These are phyloP conservation scores for Deroptyus accipitrinus DNA, from an alignment of 2,113 vertebrate species.

Conservation along the genomic window DNA sequence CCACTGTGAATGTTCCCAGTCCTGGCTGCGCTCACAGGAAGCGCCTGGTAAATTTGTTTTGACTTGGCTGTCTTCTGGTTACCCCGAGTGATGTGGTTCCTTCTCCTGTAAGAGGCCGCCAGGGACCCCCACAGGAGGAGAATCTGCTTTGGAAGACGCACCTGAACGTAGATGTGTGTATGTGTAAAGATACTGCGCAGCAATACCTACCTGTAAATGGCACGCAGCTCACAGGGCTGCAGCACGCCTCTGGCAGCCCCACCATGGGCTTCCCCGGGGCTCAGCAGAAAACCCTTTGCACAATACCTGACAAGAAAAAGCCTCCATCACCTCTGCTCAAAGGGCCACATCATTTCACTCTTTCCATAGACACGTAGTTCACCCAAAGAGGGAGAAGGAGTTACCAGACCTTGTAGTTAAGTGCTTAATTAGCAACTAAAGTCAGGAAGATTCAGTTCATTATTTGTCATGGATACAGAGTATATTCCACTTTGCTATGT, in stretches of 20 bases:
- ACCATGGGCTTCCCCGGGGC: background rate
- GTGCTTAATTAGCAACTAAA: constrained; percentile 18
- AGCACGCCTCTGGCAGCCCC: background rate
- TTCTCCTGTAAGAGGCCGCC: background rate
- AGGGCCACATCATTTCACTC: background rate
- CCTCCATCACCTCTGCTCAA: background rate
- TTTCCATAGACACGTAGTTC: background rate
- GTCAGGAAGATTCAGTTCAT: constrained; percentile 31
- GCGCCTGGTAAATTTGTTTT: constrained; percentile 1
- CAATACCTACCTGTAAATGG: background rate
- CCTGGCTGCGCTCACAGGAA: background rate
- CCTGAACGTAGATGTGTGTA: background rate
- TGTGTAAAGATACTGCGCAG: background rate
- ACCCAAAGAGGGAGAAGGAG: background rate
- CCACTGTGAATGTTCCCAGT: background rate
- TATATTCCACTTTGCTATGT: background rate
- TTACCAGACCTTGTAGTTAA: background rate
- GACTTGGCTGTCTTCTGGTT: background rate
- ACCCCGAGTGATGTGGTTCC: background rate
- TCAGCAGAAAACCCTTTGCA: background rate
- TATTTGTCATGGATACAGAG: constrained; percentile 25
- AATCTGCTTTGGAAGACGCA: background rate
- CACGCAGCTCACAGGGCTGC: background rate
- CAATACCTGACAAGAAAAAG: background rate
- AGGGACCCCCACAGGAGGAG: background rate